Conservation (phyloP, 2,888 invertebrate species). For the Andrena hattorfiana region DNA sequence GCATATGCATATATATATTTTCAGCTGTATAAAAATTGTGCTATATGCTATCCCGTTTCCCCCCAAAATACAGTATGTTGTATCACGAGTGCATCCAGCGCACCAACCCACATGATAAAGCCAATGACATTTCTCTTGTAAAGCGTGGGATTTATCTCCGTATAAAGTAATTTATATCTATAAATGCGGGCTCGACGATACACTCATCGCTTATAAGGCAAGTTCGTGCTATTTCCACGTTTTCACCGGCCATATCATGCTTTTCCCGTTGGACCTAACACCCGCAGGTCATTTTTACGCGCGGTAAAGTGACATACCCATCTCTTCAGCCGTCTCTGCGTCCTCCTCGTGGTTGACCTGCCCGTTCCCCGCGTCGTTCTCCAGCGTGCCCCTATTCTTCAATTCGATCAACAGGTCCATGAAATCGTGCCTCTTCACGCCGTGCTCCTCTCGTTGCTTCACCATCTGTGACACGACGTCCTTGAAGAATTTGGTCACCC, state of each 20-base stretch:
- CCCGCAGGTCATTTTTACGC: background rate
- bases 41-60: background rate
- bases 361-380: conserved; percentile 61
- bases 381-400: conserved; percentile 78
- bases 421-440: conserved; percentile 81
- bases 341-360: conserved; percentile 60
- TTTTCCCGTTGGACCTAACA: background rate
- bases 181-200: conserved; percentile 16
- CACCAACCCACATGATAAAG: background rate
- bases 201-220: background rate
- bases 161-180: conserved; percentile 34
- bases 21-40: background rate
- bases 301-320: conserved; percentile 67
- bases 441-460: conserved; percentile 76
- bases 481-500: conserved; percentile 80
- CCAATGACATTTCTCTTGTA: conserved; percentile 33
- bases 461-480: conserved; percentile 82
- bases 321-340: conserved; percentile 68
- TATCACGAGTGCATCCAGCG: background rate
- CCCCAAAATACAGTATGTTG: background rate
- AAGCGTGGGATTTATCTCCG: conserved; percentile 15
- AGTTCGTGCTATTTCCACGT: conserved; percentile 11
- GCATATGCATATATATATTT: background rate
- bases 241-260: conserved; percentile 5
- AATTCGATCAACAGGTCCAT: conserved; percentile 83